Base-by-base conservation (phyloP, 2,888 invertebrate genomes). In the Drosophila maculinotata region DNA sequence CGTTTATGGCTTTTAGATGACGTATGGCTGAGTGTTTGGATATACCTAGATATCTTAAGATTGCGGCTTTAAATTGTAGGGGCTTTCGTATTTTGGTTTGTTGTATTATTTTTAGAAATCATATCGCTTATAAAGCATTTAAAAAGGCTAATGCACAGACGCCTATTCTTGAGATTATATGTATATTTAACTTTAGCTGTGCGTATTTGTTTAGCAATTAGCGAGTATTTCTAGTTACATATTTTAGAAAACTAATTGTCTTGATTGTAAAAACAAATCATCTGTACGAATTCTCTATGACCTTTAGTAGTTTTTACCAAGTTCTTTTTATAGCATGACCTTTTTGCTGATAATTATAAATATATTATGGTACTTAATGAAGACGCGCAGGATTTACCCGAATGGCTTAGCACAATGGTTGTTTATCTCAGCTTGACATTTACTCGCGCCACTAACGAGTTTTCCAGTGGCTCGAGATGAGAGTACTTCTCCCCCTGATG, bases 81-180 rank as follows among this genome's bases (percentile, higher is more conserved):
- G 31, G 26, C 7, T 38, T 63, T 48, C 52, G 66, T 54, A 28
- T 52, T 65, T 52, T 48, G 42, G n/a, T 33, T 45, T 38, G 12
- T 47, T 15, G 12, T 42, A 26, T 38, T 71, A 71, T 68, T 68
- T 74, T 58, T 54, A 68, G 71, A 49, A 48, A 36, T 20, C 57
- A 68, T 30, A 67, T 53, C 38, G 69, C 53, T 42, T 57, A 69
- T 58, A 17, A 53, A 62, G 47, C 57, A 51, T 62, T 74, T 71
- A 68, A 54, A 47, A 62, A 53, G 41, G 47, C 41, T 60, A 72
- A 70, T 70, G 59, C 42, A 58, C 38, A 59, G 57, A 26, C 45
- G 31, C 26, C 30, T 42, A n/a, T 36, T 30, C 38, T 33, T 44
- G 23, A 63, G 12, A 15, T 45, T 33, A 35, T 51, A 39, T n/a